Percentiles rank a stretch among this genome's conserved stretches.
Evolutionary conservation across 2,888 invertebrate species (phyloP).

Genomic region (Poecilobothrus nobilitatus): DNA sequence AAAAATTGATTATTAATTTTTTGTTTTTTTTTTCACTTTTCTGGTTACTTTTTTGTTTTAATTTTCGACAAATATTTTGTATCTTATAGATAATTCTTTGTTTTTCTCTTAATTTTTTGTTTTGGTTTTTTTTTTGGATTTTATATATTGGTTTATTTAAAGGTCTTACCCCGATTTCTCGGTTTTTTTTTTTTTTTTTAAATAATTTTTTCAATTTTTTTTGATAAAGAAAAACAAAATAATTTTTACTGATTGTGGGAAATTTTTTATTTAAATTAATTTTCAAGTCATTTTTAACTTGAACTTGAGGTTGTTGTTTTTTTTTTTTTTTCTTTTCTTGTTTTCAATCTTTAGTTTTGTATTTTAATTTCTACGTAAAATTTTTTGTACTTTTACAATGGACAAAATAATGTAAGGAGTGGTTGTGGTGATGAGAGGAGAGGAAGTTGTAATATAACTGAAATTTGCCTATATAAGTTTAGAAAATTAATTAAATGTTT

Average conservation of each 20-base stretch:
- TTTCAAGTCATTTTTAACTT: not conserved
- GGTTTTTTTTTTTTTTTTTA: not conserved
- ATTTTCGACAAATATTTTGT: not conserved
- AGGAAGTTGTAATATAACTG: too few species aligned
- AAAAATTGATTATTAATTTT: not conserved
- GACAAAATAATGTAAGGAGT: too few species aligned
- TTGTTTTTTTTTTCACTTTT: not conserved
- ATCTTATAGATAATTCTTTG: not conserved
- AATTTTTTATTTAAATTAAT: slow-evolving; percentile 6
- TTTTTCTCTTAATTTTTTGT: not conserved
- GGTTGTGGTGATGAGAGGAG: too few species aligned
- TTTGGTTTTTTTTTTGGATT: too few species aligned
- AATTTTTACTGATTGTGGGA: not conserved
- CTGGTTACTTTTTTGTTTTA: not conserved
- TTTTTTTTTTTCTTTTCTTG: too few species aligned
- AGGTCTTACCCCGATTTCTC: not conserved
- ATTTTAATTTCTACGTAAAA: too few species aligned
- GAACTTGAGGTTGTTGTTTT: too few species aligned
- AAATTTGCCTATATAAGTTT: too few species aligned
- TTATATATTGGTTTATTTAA: not conserved
- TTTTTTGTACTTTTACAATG: too few species aligned
- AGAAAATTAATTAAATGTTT: too few species aligned
- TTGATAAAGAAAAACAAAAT: too few species aligned
- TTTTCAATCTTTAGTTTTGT: too few species aligned
- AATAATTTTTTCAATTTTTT: not conserved